phyloP scores from a whole-genome alignment of 2,888 invertebrate genomes.

The Marasmarcha lunaedactyla region DNA sequence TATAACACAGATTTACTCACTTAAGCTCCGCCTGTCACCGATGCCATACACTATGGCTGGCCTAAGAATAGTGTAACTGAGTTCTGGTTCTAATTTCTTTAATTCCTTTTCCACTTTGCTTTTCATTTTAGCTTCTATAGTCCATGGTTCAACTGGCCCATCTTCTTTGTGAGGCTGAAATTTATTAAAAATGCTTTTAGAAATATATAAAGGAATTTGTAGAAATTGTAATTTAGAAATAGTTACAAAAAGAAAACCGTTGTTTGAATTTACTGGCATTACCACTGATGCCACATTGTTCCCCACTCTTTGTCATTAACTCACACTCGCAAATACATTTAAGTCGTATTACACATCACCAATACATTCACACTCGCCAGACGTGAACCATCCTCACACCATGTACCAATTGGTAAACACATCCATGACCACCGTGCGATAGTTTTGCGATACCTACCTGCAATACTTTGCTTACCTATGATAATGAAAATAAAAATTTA shows the following conservation, averaged over 20 bases:
- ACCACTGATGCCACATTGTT: too few species aligned
- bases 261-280: background rate
- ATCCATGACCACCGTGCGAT: too few species aligned
- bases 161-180: conserved; percentile 79
- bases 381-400: too few species aligned
- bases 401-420: too few species aligned
- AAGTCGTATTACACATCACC: too few species aligned
- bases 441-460: too few species aligned
- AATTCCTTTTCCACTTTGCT: conserved; percentile 84
- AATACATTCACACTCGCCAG: too few species aligned
- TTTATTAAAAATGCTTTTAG: conserved; percentile 7
- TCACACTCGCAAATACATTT: too few species aligned
- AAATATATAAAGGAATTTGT: conserved; percentile 4
- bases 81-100: conserved; percentile 70
- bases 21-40: conserved; percentile 85
- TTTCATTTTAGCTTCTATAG: conserved; percentile 86
- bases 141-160: conserved; percentile 85
- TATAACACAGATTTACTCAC: too few species aligned
- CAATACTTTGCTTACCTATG: too few species aligned
- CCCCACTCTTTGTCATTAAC: too few species aligned
- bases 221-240: background rate
- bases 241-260: background rate
- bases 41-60: conserved; percentile 89
- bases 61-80: conserved; percentile 83
- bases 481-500: too few species aligned